A percentile compares a stretch with the other conserved stretches of the same genome.
These are phyloP conservation scores for Agonopterix arenella DNA, from an alignment of 2,888 invertebrate genomes.

Conservation along the genomic window DNA sequence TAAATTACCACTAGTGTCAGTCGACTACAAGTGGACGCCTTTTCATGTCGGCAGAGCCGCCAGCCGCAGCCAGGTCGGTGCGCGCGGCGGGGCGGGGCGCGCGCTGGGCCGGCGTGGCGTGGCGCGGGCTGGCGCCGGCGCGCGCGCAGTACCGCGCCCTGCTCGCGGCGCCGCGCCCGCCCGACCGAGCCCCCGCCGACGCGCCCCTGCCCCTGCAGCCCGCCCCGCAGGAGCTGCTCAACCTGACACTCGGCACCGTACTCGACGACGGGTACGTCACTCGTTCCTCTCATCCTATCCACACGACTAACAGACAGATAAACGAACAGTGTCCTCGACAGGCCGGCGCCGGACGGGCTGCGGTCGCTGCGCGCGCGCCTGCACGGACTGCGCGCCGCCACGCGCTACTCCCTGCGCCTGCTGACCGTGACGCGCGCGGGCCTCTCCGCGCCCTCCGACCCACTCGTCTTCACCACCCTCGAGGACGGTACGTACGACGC, in stretches of 20 bases:
- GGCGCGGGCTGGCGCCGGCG: conserved; percentile 44
- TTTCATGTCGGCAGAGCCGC: conserved; percentile 72
- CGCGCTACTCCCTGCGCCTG: conserved; percentile 80
- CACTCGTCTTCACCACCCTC: conserved; percentile 80
- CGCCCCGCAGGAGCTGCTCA: conserved; percentile 22
- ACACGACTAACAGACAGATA: neutral
- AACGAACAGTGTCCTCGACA: conserved; percentile 33
- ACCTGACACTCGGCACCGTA: conserved; percentile 34
- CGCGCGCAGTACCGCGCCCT: conserved; percentile 75
- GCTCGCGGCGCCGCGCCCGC: conserved; percentile 81
- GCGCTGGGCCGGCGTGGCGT: conserved; percentile 76
- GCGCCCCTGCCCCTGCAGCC: conserved; percentile 55
- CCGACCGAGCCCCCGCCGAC: conserved; percentile 77
- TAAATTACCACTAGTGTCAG: neutral
- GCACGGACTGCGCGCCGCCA: conserved; percentile 73
- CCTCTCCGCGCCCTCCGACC: conserved; percentile 80
- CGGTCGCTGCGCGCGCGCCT: conserved; percentile 11
- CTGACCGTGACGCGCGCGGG: conserved; percentile 84
- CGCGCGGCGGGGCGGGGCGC: conserved; percentile 77
- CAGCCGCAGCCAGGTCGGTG: conserved; percentile 78
- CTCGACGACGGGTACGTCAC: conserved; percentile 21
- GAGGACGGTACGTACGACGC: conserved; percentile 79
- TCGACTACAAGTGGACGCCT: neutral
- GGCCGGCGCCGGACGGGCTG: too few species aligned
- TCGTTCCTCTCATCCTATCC: neutral